Evolutionary conservation across 2,113 vertebrate species (phyloP).

Genomic region (Anolis carolinensis): DNA sequence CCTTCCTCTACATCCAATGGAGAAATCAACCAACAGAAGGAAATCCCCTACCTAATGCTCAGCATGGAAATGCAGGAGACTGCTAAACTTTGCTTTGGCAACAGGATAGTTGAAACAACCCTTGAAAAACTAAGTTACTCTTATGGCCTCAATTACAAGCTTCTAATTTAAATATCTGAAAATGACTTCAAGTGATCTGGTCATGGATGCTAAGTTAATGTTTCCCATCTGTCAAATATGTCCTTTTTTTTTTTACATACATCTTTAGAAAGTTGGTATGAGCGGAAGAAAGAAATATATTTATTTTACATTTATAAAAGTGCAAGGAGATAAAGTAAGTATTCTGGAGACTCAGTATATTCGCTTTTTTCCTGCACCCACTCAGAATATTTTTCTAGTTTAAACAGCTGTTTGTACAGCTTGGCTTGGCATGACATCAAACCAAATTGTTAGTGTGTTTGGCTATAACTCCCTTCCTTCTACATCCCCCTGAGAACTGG

Average conservation of each 20-base stretch:
- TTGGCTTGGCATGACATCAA: conserved; percentile 42
- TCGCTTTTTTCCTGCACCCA: neutral
- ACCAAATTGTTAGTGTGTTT: neutral
- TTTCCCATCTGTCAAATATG: conserved; percentile 37
- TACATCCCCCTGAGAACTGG: neutral
- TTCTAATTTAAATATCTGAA: neutral
- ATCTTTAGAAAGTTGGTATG: conserved; percentile 25
- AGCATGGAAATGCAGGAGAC: neutral
- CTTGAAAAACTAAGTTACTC: neutral
- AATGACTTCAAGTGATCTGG: neutral
- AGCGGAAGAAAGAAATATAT: conserved; percentile 26
- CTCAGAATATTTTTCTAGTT: conserved; percentile 25
- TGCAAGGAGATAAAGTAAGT: conserved; percentile 14
- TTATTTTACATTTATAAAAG: neutral
- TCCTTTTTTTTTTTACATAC: conserved; percentile 16
- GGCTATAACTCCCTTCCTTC: neutral
- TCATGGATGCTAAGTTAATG: conserved; percentile 6
- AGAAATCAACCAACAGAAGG: neutral
- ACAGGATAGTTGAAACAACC: neutral
- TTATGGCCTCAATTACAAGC: neutral
- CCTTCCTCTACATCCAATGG: neutral
- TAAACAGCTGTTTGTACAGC: conserved; percentile 30
- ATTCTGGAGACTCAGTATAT: neutral
- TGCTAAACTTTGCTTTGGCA: neutral
- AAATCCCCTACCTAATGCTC: neutral